These are phyloP conservation scores for Catharus fuscescens DNA, from an alignment of 2,113 vertebrate species.

Conservation along the genomic window DNA sequence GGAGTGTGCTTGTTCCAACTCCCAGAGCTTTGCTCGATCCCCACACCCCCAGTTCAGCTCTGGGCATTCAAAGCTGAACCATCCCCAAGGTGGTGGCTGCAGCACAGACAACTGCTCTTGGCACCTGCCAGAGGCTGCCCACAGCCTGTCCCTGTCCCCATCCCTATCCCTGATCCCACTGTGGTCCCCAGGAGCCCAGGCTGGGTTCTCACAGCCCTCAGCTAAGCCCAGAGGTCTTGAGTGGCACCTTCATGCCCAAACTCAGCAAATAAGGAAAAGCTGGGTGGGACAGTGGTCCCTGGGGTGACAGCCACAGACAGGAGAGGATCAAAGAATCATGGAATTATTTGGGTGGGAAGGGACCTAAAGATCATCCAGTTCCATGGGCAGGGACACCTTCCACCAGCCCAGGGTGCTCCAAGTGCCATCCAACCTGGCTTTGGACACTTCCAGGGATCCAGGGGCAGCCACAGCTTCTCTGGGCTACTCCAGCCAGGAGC, in stretches of 20 bases:
- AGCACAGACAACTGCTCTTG: fast-evolving
- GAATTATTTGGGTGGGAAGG: background rate
- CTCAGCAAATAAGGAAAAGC: background rate
- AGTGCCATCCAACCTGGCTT: background rate
- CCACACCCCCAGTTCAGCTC: fast-evolving
- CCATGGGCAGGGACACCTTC: background rate
- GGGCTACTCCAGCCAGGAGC: background rate
- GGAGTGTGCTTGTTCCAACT: fast-evolving
- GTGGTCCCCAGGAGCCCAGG: background rate
- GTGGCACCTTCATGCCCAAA: background rate
- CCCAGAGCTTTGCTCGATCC: background rate
- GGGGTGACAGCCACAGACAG: background rate
- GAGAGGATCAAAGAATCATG: background rate
- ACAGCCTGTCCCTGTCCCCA: background rate
- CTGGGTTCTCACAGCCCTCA: background rate
- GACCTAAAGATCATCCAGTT: background rate
- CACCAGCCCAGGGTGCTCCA: fast-evolving
- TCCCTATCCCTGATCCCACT: fast-evolving
- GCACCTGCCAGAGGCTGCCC: background rate
- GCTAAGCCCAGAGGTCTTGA: background rate
- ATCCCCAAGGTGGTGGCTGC: fast-evolving
- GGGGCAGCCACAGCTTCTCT: background rate
- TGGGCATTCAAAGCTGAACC: background rate
- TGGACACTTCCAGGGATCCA: background rate
- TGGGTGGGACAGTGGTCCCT: background rate